Conservation (phyloP, 1,140 invertebrate species). For the Brachionus asplanchnoidis region DNA sequence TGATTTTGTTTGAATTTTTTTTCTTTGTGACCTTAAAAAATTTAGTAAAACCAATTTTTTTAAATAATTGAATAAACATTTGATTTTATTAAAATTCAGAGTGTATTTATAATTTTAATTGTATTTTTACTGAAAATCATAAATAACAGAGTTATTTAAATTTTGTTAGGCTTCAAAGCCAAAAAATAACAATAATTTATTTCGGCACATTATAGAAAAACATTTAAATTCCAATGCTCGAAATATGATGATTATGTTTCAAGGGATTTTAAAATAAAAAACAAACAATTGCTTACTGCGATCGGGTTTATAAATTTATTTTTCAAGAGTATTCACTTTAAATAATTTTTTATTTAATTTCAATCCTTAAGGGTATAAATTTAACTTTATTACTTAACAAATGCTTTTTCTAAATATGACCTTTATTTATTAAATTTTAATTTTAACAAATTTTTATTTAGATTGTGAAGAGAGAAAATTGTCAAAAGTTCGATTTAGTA, state of each 20-base stretch:
- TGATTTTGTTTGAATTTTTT: too few species aligned
- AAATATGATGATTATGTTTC: background rate
- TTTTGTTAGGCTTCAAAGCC: background rate
- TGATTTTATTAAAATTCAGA: background rate
- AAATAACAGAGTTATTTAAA: background rate
- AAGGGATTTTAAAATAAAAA: background rate
- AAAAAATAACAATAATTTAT: background rate
- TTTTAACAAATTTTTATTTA: background rate
- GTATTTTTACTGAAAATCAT: background rate
- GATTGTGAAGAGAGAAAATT: slow-evolving; percentile 5
- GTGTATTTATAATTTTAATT: background rate
- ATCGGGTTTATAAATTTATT: background rate
- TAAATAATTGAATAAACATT: background rate
- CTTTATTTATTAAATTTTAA: background rate
- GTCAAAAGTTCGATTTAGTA: slow-evolving; percentile 17
- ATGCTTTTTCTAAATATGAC: background rate
- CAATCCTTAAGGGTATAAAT: background rate
- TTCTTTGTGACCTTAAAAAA: background rate
- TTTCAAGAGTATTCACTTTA: background rate
- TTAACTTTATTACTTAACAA: background rate
- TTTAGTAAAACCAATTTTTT: background rate
- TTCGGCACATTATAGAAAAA: background rate
- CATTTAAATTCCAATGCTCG: background rate
- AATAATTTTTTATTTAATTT: background rate
- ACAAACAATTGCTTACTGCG: background rate